These are phyloP conservation scores for Agelastica alni DNA, from an alignment of 2,888 invertebrate species.

Conservation along the genomic window DNA sequence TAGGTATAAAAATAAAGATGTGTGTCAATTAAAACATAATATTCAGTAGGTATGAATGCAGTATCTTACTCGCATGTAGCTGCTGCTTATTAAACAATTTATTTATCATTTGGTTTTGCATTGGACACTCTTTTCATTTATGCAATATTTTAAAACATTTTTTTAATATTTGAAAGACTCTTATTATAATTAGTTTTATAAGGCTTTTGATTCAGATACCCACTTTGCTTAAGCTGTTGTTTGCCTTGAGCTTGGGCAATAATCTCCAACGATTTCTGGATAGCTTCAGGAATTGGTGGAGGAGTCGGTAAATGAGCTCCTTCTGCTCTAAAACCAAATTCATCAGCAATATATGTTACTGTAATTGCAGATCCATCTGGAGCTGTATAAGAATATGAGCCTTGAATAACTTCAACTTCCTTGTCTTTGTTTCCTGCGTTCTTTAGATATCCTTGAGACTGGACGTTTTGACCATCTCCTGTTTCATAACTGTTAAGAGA, in stretches of 20 bases:
- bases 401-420: constrained; percentile 75
- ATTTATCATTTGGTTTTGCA: no score
- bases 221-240: constrained; percentile 35
- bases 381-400: constrained; percentile 74
- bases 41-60: no score
- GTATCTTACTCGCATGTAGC: no score
- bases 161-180: no score
- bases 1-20: no score
- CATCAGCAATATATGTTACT: constrained; percentile 73
- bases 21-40: no score
- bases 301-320: constrained; percentile 79
- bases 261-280: constrained; percentile 61
- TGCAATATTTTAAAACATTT: no score
- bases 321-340: constrained; percentile 76
- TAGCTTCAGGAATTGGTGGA: constrained; percentile 74
- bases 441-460: constrained; percentile 77
- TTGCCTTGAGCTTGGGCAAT: constrained; percentile 41
- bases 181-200: constrained; percentile 29
- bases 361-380: constrained; percentile 69
- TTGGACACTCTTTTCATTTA: no score
- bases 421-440: constrained; percentile 70
- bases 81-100: no score
- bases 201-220: constrained; percentile 28
- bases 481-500: constrained; percentile 76
- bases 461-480: constrained; percentile 78